phyloP scores from a whole-genome alignment of 1,140 invertebrate species.

The Neodiprion lecontei region DNA sequence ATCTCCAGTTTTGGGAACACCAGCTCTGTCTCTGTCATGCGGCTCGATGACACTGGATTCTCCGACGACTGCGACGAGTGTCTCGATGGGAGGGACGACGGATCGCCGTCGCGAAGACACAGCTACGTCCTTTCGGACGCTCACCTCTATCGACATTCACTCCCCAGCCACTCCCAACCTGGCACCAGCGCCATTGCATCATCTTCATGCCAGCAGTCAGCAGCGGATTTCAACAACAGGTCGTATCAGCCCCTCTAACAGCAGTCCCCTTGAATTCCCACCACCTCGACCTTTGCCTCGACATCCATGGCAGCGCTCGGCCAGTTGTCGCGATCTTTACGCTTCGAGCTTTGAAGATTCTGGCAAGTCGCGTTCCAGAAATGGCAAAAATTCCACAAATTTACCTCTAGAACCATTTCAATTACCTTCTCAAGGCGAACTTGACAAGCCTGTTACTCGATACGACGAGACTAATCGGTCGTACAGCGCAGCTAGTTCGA shows the following conservation, averaged over 20 bases:
- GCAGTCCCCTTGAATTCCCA: conserved; percentile 59
- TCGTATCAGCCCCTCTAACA: conserved; percentile 65
- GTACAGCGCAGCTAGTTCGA: conserved; percentile 65
- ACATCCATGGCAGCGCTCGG: conserved; percentile 76
- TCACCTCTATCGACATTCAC: conserved; percentile 63
- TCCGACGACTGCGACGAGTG: conserved; percentile 64
- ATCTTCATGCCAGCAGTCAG: conserved; percentile 52
- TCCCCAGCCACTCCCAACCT: conserved; percentile 59
- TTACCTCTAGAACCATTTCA: conserved; percentile 42
- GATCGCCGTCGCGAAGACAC: conserved; percentile 63
- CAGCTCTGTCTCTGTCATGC: conserved; percentile 67
- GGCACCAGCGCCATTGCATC: conserved; percentile 50
- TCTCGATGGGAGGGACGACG: conserved; percentile 60
- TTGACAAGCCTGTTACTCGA: conserved; percentile 78
- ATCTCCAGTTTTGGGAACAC: conserved; percentile 57
- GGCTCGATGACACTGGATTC: conserved; percentile 68
- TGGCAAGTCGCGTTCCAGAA: conserved; percentile 64
- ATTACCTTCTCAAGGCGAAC: conserved; percentile 60
- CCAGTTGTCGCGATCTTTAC: conserved; percentile 79
- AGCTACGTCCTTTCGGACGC: conserved; percentile 63
- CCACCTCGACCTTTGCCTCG: conserved; percentile 58
- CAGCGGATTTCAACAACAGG: conserved; percentile 62
- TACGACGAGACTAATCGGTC: conserved; percentile 76
- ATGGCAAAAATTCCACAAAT: conserved; percentile 42
- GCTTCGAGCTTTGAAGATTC: conserved; percentile 76